Conservation (phyloP, 2,113 vertebrate species). For the Acrocephalus kingi region DNA sequence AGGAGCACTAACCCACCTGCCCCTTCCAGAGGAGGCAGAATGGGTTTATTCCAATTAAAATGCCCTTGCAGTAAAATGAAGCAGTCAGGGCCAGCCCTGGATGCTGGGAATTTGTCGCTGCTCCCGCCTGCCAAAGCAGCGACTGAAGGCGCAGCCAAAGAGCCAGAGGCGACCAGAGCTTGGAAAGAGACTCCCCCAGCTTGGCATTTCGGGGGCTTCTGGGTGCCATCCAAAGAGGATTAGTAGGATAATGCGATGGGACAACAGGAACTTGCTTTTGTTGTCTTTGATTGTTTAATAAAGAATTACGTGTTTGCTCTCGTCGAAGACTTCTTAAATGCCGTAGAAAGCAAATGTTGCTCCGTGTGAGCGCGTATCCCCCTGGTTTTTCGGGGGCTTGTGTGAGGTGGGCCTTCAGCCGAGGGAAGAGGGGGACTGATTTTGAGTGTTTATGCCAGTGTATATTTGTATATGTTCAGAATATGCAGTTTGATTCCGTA, state of each 20-base stretch:
- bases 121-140: neutral
- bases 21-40: neutral
- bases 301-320: slow-evolving; percentile 29
- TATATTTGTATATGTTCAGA: neutral
- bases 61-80: neutral
- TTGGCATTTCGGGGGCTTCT: slow-evolving; percentile 40
- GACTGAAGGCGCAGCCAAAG: slow-evolving; percentile 38
- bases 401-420: neutral
- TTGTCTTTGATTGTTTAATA: slow-evolving; percentile 56
- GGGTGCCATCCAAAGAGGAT: slow-evolving; percentile 56
- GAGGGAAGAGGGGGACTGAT: neutral
- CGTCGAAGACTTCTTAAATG: neutral
- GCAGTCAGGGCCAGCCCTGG: neutral
- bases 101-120: neutral
- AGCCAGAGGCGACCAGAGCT: slow-evolving; percentile 42
- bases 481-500: neutral
- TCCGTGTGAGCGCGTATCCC: rapidly evolving
- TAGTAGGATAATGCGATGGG: slow-evolving; percentile 17
- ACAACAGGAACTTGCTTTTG: slow-evolving; percentile 54
- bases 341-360: neutral
- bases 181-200: neutral
- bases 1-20: neutral
- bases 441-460: neutral
- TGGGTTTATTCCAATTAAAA: neutral
- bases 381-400: neutral